A percentile compares a stretch with the other conserved stretches of the same genome.
Conservation (phyloP, 2,888 invertebrate species). For the Hirtodrosophila confusa region DNA sequence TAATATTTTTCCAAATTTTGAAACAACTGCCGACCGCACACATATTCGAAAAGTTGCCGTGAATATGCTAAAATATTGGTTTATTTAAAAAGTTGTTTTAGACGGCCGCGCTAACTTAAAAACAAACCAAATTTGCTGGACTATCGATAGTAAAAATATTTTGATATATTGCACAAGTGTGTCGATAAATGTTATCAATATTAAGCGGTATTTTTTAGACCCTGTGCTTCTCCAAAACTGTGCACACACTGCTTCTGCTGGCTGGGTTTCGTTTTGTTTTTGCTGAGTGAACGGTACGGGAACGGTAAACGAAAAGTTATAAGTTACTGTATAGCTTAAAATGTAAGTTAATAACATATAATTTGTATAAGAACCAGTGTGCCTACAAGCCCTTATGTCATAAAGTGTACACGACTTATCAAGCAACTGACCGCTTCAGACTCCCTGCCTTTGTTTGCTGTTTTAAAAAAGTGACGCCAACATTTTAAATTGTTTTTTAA, state of each 20-base stretch:
- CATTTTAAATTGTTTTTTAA: slow-evolving; percentile 49
- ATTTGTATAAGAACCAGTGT: background rate
- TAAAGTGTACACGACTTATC: background rate
- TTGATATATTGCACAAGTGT: background rate
- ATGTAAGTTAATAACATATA: slow-evolving; percentile 39
- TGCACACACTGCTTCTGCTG: slow-evolving; percentile 47
- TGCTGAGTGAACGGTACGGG: slow-evolving; percentile 30
- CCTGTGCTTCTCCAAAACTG: background rate
- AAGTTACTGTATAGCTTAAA: slow-evolving; percentile 19
- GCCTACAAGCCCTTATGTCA: too few relatives aligned
- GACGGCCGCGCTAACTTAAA: too few relatives aligned
- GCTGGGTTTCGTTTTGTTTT: slow-evolving; percentile 46
- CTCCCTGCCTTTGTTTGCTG: slow-evolving; percentile 34
- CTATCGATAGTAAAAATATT: background rate
- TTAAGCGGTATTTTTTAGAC: slow-evolving; percentile 19
- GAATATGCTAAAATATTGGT: too few relatives aligned
- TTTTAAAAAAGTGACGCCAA: slow-evolving; percentile 66
- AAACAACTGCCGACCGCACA: too few relatives aligned
- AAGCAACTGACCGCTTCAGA: background rate
- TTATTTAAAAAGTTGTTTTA: too few relatives aligned
- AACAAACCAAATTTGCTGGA: background rate
- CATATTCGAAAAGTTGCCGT: too few relatives aligned
- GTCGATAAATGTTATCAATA: slow-evolving; percentile 7
- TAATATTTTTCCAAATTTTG: too few relatives aligned
- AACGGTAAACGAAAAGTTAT: slow-evolving; percentile 34